These are phyloP conservation scores for Drosophila mercatorum DNA, from an alignment of 2,888 invertebrate genomes.

Conservation along the genomic window DNA sequence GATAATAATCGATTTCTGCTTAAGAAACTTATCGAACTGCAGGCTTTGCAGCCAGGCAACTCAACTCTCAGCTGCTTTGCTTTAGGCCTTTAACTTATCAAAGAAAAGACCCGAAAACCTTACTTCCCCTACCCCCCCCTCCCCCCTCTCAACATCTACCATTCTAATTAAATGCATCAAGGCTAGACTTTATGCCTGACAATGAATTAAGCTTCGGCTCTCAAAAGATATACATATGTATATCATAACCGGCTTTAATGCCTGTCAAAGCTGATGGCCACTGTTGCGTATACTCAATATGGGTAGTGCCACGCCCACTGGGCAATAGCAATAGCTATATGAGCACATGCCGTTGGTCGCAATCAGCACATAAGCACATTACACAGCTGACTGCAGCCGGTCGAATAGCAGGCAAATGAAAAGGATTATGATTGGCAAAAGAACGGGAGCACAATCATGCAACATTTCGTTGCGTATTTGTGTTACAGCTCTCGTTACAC, in stretches of 20 bases:
- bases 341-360: conserved; percentile 11
- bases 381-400: conserved; percentile 14
- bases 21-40: no score
- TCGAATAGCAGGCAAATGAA: neutral
- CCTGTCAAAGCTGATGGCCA: neutral
- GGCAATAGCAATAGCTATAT: conserved; percentile 1
- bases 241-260: neutral
- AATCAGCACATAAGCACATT: conserved; percentile 34
- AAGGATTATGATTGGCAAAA: conserved; percentile 50
- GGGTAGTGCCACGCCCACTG: conserved; percentile 28
- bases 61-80: no score
- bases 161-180: neutral
- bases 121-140: no score
- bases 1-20: no score
- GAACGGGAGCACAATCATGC: conserved; percentile 12
- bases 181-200: no score
- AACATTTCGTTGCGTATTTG: conserved; percentile 32
- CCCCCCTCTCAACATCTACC: no score
- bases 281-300: neutral
- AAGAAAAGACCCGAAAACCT: no score
- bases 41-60: no score
- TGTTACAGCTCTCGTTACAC: conserved; percentile 1
- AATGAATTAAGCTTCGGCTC: neutral
- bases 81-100: no score
- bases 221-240: no score